phyloP scores from a whole-genome alignment of 1,140 invertebrate genomes.

The Penaeus vannamei region DNA sequence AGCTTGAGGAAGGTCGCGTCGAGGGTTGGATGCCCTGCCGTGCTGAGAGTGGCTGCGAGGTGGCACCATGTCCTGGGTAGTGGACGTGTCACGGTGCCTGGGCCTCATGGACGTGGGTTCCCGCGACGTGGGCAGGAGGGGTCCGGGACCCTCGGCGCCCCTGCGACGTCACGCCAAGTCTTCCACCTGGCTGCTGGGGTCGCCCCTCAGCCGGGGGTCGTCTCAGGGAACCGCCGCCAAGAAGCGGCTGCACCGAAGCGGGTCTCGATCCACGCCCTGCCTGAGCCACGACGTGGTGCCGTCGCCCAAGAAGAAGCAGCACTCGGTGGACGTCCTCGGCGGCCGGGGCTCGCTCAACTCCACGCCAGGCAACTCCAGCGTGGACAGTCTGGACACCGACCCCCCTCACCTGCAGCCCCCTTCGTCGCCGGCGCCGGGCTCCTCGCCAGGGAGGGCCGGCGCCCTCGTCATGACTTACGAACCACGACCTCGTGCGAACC shows the following conservation, averaged over 20 bases:
- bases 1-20: not conserved
- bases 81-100: conserved; percentile 65
- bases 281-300: conserved; percentile 29
- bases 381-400: conserved; percentile 70
- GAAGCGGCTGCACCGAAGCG: conserved; percentile 54
- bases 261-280: conserved; percentile 58
- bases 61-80: conserved; percentile 62
- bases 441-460: not conserved
- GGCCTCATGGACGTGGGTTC: conserved; percentile 64
- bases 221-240: conserved; percentile 39
- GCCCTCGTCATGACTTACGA: conserved; percentile 37
- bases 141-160: conserved; percentile 35
- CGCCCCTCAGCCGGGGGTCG: conserved; percentile 51
- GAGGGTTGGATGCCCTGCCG: not conserved
- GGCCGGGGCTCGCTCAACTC: conserved; percentile 81
- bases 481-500: conserved; percentile 9
- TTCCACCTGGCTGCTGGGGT: conserved; percentile 55
- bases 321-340: not conserved
- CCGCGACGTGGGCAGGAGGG: conserved; percentile 50
- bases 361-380: conserved; percentile 72
- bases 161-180: conserved; percentile 55
- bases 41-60: too few relatives aligned
- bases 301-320: conserved; percentile 22
- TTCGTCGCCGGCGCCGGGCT: not conserved
- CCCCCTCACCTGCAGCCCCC: conserved; percentile 1